Evolutionary conservation across 2,113 vertebrate genomes (phyloP).

Genomic region (Ochotona princeps): DNA sequence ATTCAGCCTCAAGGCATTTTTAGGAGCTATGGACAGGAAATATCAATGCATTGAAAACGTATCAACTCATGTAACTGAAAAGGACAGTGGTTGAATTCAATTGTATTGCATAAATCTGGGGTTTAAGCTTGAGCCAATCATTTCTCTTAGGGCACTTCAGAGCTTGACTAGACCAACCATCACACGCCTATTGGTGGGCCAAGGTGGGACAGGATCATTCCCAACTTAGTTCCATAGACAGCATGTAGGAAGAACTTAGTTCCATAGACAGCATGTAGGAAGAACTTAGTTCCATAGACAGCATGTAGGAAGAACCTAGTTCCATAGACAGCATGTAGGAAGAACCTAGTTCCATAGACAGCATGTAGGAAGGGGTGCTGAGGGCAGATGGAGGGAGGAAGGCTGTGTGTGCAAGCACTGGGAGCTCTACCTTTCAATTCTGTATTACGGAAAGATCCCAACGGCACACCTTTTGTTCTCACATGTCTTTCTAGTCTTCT

Average conservation of each 20-base stretch:
- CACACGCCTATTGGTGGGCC: background rate
- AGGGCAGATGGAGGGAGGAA: background rate
- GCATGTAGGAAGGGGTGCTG: background rate
- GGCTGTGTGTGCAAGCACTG: background rate
- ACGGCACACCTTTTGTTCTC: fast-evolving
- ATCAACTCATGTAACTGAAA: background rate
- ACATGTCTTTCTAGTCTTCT: background rate
- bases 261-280: background rate
- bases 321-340: too few relatives aligned
- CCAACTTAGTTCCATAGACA: background rate
- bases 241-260: background rate
- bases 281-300: too few relatives aligned
- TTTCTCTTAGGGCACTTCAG: background rate
- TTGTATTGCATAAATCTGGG: background rate
- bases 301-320: background rate
- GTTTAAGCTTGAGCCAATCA: background rate
- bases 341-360: background rate
- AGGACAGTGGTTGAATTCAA: background rate
- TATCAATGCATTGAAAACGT: background rate
- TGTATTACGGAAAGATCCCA: background rate
- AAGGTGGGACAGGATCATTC: background rate
- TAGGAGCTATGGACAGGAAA: background rate
- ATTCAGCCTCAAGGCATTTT: background rate
- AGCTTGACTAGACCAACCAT: background rate
- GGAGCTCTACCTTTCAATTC: background rate